Conservation (phyloP, 1,140 invertebrate species). For the Drosophila sproati region DNA sequence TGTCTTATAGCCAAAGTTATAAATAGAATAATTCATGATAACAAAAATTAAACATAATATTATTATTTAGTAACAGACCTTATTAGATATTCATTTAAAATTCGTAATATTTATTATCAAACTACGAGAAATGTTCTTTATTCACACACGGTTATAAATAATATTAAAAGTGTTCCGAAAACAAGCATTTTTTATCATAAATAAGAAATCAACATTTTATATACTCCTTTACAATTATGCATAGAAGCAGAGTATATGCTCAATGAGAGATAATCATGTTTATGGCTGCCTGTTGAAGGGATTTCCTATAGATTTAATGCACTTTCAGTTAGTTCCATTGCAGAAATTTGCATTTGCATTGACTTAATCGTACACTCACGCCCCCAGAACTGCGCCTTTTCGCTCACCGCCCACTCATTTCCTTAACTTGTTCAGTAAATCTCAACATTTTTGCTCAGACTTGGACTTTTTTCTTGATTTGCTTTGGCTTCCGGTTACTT, state of each 20-base stretch:
- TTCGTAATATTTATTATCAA: too few species aligned
- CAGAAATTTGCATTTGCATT: slow-evolving; percentile 31
- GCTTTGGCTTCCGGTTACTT: slow-evolving; percentile 37
- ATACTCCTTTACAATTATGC: neutral
- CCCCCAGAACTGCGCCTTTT: neutral
- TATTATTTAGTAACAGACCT: too few species aligned
- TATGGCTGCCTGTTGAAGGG: slow-evolving; percentile 19
- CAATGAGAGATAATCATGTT: slow-evolving; percentile 39
- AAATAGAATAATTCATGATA: neutral
- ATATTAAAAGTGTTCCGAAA: too few species aligned
- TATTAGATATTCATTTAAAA: too few species aligned
- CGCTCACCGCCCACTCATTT: slow-evolving; percentile 30
- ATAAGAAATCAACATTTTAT: neutral
- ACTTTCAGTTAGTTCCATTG: slow-evolving; percentile 35
- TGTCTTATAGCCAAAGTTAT: neutral
- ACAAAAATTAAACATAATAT: too few species aligned
- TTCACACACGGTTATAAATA: too few species aligned
- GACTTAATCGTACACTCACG: slow-evolving; percentile 33
- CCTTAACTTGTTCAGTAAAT: slow-evolving; percentile 46
- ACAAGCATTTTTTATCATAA: neutral
- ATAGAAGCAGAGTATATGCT: neutral
- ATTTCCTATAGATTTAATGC: slow-evolving; percentile 46
- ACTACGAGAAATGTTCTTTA: too few species aligned
- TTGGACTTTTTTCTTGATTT: slow-evolving; percentile 31
- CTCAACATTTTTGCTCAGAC: slow-evolving; percentile 9